A percentile compares a stretch with the other conserved stretches of the same genome.
phyloP scores from a whole-genome alignment of 2,113 vertebrate species.

The Myiagra hebetior region DNA sequence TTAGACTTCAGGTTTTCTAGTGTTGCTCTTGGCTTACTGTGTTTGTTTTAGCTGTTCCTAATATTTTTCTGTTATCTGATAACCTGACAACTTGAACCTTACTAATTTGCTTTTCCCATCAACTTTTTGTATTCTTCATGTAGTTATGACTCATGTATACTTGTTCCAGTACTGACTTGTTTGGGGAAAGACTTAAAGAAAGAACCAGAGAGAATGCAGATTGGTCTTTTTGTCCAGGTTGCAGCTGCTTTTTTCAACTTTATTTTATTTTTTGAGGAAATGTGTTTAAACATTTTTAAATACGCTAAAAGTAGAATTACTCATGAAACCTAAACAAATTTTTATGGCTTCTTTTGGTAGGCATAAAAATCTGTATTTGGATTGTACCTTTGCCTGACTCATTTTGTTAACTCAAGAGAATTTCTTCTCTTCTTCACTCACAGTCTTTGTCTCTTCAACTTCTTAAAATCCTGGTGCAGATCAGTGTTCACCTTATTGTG shows the following conservation, averaged over 20 bases:
- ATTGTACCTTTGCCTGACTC: background rate
- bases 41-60: background rate
- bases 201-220: background rate
- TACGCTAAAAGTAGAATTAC: background rate
- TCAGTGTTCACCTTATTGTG: background rate
- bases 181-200: background rate
- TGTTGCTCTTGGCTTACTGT: background rate
- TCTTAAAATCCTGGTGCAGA: background rate
- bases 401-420: background rate
- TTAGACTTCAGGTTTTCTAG: background rate
- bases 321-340: background rate
- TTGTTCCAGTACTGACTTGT: background rate
- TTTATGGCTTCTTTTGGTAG: background rate
- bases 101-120: background rate
- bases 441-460: background rate
- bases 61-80: background rate
- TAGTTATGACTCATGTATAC: background rate
- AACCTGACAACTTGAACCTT: background rate
- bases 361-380: background rate
- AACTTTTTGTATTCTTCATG: background rate
- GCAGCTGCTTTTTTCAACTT: background rate
- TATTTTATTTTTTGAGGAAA: background rate
- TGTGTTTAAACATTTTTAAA: background rate
- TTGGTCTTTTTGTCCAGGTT: background rate
- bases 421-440: background rate